phyloP scores from a whole-genome alignment of 2,113 vertebrate genomes.

The Grammomys surdaster region DNA sequence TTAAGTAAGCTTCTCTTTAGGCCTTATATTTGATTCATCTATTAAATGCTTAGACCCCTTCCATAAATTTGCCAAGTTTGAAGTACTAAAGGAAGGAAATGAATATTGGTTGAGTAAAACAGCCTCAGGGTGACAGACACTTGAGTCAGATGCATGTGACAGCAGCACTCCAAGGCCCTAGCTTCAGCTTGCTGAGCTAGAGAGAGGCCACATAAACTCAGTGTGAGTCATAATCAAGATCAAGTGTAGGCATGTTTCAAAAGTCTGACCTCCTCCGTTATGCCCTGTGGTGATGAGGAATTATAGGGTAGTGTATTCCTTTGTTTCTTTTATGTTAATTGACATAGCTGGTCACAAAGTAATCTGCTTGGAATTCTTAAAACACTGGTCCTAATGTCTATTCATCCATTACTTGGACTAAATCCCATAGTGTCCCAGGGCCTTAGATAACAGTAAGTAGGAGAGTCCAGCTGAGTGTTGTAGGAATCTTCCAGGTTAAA shows the following conservation, averaged over 20 bases:
- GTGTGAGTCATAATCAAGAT: neutral
- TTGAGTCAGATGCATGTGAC: neutral
- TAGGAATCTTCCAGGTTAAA: neutral
- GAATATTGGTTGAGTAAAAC: conserved; percentile 21
- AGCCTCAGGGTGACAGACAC: neutral
- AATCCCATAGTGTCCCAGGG: neutral
- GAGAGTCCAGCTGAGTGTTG: neutral
- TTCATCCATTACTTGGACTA: neutral
- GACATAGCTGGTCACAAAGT: conserved; percentile 27
- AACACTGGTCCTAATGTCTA: neutral
- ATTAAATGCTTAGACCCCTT: conserved; percentile 19
- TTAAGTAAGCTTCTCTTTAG: neutral
- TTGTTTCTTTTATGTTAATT: conserved; percentile 22
- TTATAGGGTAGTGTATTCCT: neutral
- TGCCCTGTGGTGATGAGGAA: neutral
- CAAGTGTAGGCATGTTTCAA: neutral
- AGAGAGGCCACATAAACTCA: neutral
- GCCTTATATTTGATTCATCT: neutral
- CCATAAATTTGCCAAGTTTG: conserved; percentile 42
- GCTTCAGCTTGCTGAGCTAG: neutral
- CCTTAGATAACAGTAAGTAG: neutral
- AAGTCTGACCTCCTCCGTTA: neutral
- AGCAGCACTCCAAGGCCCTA: neutral
- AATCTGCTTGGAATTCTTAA: neutral
- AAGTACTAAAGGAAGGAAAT: conserved; percentile 29